Base-by-base conservation (phyloP, 2,113 vertebrate species). In the Nipponia nippon region DNA sequence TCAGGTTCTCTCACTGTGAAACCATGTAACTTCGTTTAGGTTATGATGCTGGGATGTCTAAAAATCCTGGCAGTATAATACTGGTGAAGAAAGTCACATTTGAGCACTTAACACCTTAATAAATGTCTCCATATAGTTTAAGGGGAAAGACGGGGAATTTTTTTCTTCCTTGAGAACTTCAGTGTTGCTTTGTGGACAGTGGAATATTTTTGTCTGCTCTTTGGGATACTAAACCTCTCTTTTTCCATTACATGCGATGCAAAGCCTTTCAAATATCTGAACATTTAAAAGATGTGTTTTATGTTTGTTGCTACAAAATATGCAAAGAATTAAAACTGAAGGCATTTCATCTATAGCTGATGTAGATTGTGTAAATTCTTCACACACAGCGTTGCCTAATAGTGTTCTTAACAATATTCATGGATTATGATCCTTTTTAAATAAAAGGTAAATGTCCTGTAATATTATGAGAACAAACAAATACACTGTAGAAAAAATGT, bases 391-490 rank as follows among this genome's bases (percentile, higher is more conserved):
- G 30, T 95, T 89, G 56, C 56, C 73, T 91, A 40, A 71, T 56
- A 52, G 3, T 13, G 8, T 95, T 95, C 53, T 77, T 80, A 50
- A 89, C 36, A 83, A 62, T 91, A 84, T 91, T 83, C 16, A 36
- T 80, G 89, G 93, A 85, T 94, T 71, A 83, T 92, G 65, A 69
- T 93, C 65, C 90, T 93, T 97, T 96, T 71, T 14, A 80, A 94
- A 44, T 71, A 77, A 89, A 86, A 94, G 85, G 82, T 80, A 97
- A 83, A 96, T 85, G 63, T 96, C 59, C 52, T 90, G 50, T 94
- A 71, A 90, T 91, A 71, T 85, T 87, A 47, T 70, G 66, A 82
- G 78, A 94, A 92, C 61, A 88, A 89, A 80, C 87, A 96, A 96
- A 94, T 75, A 56, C 66, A 56, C 73, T 92, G 66, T 72, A 91